Evolutionary conservation across 2,113 vertebrate genomes (phyloP).

Genomic region (Gulo gulo): DNA sequence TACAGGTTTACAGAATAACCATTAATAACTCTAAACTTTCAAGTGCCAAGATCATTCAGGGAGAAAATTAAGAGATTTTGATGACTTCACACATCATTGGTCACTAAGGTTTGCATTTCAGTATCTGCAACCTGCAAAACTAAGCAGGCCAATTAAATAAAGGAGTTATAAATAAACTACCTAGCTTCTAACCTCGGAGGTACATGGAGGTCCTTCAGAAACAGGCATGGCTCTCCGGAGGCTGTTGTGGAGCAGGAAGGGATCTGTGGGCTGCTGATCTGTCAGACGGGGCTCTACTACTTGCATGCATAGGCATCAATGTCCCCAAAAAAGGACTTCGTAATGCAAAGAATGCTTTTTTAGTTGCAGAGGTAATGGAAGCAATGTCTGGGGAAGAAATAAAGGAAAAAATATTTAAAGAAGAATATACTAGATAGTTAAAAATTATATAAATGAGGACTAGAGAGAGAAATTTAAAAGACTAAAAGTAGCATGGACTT

Average conservation of each 20-base stretch:
- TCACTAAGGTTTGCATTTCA: slow-evolving; percentile 47
- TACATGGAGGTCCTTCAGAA: neutral
- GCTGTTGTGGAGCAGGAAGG: accelerated
- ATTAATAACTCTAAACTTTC: slow-evolving; percentile 57
- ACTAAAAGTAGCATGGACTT: neutral
- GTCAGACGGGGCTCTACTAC: neutral
- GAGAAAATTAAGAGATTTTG: slow-evolving; percentile 64
- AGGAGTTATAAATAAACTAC: neutral
- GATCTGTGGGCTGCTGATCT: too few relatives aligned
- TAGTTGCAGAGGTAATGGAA: neutral
- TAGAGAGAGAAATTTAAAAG: neutral
- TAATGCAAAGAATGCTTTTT: neutral
- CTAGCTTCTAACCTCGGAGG: neutral
- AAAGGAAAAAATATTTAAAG: neutral
- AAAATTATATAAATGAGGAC: neutral
- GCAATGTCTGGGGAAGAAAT: neutral
- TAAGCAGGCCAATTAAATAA: slow-evolving; percentile 28
- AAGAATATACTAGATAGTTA: neutral
- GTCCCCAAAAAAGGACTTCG: neutral
- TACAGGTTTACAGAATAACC: neutral
- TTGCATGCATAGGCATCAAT: neutral
- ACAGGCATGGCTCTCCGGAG: neutral
- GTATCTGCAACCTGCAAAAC: slow-evolving; percentile 37
- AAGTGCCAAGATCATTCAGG: neutral
- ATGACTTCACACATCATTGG: slow-evolving; percentile 52